Base-by-base conservation (phyloP, 2,113 vertebrate genomes). In the Pyrgilauda ruficollis region DNA sequence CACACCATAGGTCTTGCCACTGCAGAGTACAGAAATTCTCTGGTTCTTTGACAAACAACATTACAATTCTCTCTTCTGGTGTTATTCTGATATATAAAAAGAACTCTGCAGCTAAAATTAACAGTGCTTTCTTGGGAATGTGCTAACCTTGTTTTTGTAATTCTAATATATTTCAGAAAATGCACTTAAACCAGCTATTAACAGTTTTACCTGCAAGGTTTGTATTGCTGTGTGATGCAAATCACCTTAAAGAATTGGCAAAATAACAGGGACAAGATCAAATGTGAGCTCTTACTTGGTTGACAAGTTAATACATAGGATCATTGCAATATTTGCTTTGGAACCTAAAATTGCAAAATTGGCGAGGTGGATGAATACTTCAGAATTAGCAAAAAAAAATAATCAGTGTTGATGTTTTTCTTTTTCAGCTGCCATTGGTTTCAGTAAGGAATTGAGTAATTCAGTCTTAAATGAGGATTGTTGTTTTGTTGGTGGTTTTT, bases 121-220 rank as follows among this genome's bases (percentile, higher is more conserved):
- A 49, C 61, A 89, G 95, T 96, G 24, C 77, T 96, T 79, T 86
- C 17, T 94, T 94, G 64, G 87, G 97, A 98, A 98, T 98, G 94
- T 99, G 98, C 98, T 99, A 99, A 99, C 99, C 98, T 98, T 99
- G 93, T 82, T 90, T 97, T 77, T 96, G 46, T 97, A 96, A 96
- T 94, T 94, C 91, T 94, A 76, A 81, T 97, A 39, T 92, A 87
- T 96, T 95, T 95, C 53, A 85, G 96, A 97, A 96, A 95, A 59
- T 93, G 35, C 52, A 86, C 82, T 96, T 97, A 97, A 97, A 86
- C 88, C 93, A 84, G 90, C 88, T 75, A 62, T 94, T 96, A 96
- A 77, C 76, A 72, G 68, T 94, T 96, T 66, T 93, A 59, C 85
- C 80, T 95, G 63, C 63, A 84, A 95, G 90, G 91, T 97, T 96